phyloP scores from a whole-genome alignment of 1,140 invertebrate genomes.

The Pachyrhynchus sulphureomaculatus region DNA sequence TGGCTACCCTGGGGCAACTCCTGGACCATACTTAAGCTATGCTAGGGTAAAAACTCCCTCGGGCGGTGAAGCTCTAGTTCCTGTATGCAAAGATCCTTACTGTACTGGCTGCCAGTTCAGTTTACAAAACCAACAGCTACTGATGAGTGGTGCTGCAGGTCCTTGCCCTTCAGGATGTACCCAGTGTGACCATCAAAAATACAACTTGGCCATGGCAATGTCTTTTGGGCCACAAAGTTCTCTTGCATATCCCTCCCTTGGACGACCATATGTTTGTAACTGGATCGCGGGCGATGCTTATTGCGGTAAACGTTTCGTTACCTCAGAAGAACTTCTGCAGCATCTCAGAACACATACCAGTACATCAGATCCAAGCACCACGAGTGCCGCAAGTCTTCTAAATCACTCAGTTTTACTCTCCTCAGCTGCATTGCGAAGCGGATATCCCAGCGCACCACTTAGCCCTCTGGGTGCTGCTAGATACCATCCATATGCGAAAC shows the following conservation, averaged over 20 bases:
- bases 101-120: slow-evolving; percentile 92
- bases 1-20: slow-evolving; percentile 64
- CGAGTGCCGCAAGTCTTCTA: slow-evolving; percentile 60
- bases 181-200: slow-evolving; percentile 94
- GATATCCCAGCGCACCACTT: slow-evolving; percentile 83
- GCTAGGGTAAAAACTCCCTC: slow-evolving; percentile 87
- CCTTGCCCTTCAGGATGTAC: slow-evolving; percentile 90
- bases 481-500: slow-evolving; percentile 90
- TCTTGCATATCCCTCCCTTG: slow-evolving; percentile 64
- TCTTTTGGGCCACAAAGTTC: slow-evolving; percentile 64
- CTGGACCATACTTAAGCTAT: slow-evolving; percentile 80
- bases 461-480: slow-evolving; percentile 78
- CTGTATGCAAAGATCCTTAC: slow-evolving; percentile 94
- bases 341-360: slow-evolving; percentile 92
- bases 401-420: slow-evolving; percentile 64
- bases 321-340: slow-evolving; percentile 91
- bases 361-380: slow-evolving; percentile 61
- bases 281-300: slow-evolving; percentile 89
- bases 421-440: slow-evolving; percentile 67
- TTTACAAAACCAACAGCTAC: slow-evolving; percentile 77
- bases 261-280: slow-evolving; percentile 86
- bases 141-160: slow-evolving; percentile 61
- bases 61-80: slow-evolving; percentile 85
- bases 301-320: slow-evolving; percentile 91
- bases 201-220: slow-evolving; percentile 75